Evolutionary conservation across 30 jellyfish, hydroid and myxozoan genomes (phyloP), one percentile per base, ranked within the genome.

Genomic region (Clytia hemisphaerica): DNA sequence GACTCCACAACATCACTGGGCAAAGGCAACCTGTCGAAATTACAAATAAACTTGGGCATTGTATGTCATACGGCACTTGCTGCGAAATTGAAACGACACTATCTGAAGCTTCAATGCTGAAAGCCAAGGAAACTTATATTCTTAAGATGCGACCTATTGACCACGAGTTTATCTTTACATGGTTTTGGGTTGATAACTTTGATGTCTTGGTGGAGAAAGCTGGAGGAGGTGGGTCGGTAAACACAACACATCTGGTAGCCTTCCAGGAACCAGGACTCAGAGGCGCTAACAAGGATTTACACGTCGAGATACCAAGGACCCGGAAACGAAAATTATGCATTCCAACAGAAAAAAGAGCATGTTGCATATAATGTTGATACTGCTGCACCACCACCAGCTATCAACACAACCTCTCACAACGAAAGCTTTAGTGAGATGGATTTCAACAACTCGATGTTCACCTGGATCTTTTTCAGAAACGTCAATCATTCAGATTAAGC

Each of bases 1-100:
- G 88, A 44, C 61, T 60, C 31, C 88, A 75, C 51, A 75, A 75
- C 62, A 18, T 75, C 46, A 75, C 82, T 18, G 88, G 82, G 18
- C 19, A 6, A 38, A 71, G 51, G 61, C 58, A 27, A 6, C 61
- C 72, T 2, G 15, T 71, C 15, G 45, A 58, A 37, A 55, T 73
- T n/a, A 42, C 29, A 24, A 22, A 50, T 12, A 64, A 59, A 1
- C 79, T 73, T 35, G 85, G 85, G 34, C 85, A 73, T 32, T 18
- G 77, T 77, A 55, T 71, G 21, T 58, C 38, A 59, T 73, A 73
- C 48, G 69, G 58, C n/a, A 37, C 28, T 37, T 44, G 42, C 32
- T 73, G 85, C 58, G 80, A 73, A 12, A 73, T 50, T 5, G 85
- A 73, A 57, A 58, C 85, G 19, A 66, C 77, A 0, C 40, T 35